Evolutionary conservation across 2,888 invertebrate genomes (phyloP), one percentile per base, ranked within the genome.

Genomic region (Leucophora obtusa): DNA sequence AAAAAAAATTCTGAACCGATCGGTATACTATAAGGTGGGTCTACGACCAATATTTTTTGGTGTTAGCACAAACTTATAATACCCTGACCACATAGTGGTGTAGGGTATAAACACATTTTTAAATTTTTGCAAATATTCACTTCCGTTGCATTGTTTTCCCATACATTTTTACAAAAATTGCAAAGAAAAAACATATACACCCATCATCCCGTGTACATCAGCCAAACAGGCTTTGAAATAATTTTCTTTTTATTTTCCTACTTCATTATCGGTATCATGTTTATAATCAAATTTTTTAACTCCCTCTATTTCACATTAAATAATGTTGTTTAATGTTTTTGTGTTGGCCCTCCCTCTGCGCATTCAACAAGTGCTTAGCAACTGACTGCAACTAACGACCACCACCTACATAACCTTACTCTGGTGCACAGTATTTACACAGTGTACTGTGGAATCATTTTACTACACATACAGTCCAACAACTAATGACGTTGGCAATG

Each of bases 281-380:
- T 65, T 65, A 47, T 60, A 65, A 63, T 70, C 69, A 70, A 70
- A 76, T 65, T 70, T 58, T 63, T 76, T 17, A 53, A 63, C 58
- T 59, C 51, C 69, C 43, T 58, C 63, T 15, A 50, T 58, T 76
- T 7, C 11, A 53, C 53, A 53, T 66, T 53, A 58, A 70, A 76
- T 76, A 43, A 59, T 70, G 70, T 17, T 63, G 54, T 58, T 58
- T 38, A 38, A 11, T 38, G 38, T 47, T 47, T 47, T 47, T n/a
- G n/a, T 47, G 43, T n/a, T 47, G 43, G n/a, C 43, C 43, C 43
- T 47, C 43, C 14, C n/a, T n/a, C n/a, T 47, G 43, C 4, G 10
- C 58, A 76, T 76, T 54, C 70, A 70, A 76, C 76, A 76, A 70
- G 70, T 76, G 76, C 15, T 28, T 5, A 56, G 28, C 51, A 51